These are phyloP conservation scores for Calidris pugnax DNA, from an alignment of 2,113 vertebrate genomes.

Conservation along the genomic window DNA sequence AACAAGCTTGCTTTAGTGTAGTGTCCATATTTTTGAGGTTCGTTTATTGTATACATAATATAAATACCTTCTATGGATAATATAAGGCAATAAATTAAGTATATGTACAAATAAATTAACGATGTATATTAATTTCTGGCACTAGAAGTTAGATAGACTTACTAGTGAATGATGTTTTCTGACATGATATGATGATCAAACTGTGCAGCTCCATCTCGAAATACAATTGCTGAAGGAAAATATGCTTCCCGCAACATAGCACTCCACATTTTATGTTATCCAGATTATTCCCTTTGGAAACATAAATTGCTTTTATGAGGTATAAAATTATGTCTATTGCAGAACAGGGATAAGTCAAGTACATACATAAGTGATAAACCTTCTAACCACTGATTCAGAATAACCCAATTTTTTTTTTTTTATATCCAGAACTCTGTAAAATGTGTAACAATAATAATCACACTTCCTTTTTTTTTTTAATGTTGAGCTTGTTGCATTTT, in stretches of 20 bases:
- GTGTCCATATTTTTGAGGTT: conserved; percentile 44
- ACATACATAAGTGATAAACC: conserved; percentile 83
- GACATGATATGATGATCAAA: conserved; percentile 77
- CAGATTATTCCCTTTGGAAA: conserved; percentile 86
- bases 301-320: conserved; percentile 88
- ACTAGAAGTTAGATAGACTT: conserved; percentile 72
- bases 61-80: conserved; percentile 56
- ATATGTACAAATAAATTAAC: conserved; percentile 69
- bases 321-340: conserved; percentile 88
- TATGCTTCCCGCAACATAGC: conserved; percentile 78
- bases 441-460: conserved; percentile 63
- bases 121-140: conserved; percentile 75
- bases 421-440: conserved; percentile 66
- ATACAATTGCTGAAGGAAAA: conserved; percentile 83
- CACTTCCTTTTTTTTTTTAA: neutral
- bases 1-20: conserved; percentile 52
- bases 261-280: conserved; percentile 81
- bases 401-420: conserved; percentile 67
- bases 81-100: conserved; percentile 65
- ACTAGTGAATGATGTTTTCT: conserved; percentile 75
- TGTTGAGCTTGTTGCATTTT: conserved; percentile 40
- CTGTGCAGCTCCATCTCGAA: conserved; percentile 74
- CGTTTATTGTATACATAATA: conserved; percentile 19
- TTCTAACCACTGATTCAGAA: conserved; percentile 80
- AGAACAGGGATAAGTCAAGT: conserved; percentile 84